Percentiles rank a stretch among this genome's conserved stretches.
phyloP scores from a whole-genome alignment of 2,797 vertebrate genomes.

The Martes flavigula region DNA sequence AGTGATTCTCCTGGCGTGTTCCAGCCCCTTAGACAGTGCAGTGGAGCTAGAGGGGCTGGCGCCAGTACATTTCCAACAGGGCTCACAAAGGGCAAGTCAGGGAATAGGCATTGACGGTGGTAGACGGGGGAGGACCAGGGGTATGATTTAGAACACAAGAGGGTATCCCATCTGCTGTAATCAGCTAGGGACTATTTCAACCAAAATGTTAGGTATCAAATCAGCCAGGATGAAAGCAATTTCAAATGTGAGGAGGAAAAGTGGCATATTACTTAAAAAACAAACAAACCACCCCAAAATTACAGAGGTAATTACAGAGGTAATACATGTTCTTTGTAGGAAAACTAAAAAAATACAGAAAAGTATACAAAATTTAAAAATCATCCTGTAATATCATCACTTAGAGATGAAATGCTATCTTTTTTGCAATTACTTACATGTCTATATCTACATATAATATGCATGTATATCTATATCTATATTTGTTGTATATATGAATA shows the following conservation, averaged over 20 bases:
- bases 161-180: neutral
- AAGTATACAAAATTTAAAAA: neutral
- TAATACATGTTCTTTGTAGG: neutral
- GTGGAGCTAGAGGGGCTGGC: neutral
- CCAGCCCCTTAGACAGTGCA: neutral
- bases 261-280: neutral
- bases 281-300: neutral
- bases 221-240: neutral
- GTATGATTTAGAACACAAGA: neutral
- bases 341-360: neutral
- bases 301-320: neutral
- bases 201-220: neutral
- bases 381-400: neutral
- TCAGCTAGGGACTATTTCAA: neutral
- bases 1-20: constrained; percentile 32
- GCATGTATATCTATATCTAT: neutral
- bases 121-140: neutral
- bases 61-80: neutral
- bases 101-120: neutral
- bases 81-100: neutral
- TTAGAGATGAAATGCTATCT: neutral
- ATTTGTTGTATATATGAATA: neutral
- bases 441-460: neutral
- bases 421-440: neutral
- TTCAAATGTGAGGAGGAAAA: neutral